Evolutionary conservation across 2,797 vertebrate species (phyloP).

Genomic region (Etheostoma perlongum): DNA sequence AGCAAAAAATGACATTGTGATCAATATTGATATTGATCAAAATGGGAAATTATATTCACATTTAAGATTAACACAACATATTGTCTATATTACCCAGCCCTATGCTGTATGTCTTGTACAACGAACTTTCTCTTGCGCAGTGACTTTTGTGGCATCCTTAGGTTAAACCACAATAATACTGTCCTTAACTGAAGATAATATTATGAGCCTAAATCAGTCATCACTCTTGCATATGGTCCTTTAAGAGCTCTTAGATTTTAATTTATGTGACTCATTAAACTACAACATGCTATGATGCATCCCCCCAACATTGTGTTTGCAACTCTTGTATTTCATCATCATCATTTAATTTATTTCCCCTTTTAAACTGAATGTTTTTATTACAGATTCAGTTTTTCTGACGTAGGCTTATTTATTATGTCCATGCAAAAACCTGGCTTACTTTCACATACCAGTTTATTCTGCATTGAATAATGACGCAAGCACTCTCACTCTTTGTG

Average conservation of each 20-base stretch:
- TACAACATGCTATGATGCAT: not conserved
- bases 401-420: not conserved
- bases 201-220: too few species aligned
- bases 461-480: not conserved
- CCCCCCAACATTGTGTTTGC: not conserved
- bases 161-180: not conserved
- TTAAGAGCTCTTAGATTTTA: not conserved
- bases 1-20: too few species aligned
- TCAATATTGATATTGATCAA: too few species aligned
- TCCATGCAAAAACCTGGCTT: not conserved
- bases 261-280: slow-evolving; percentile 1
- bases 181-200: not conserved
- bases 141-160: not conserved
- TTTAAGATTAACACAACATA: too few species aligned
- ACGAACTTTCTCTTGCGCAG: not conserved
- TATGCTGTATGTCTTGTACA: not conserved
- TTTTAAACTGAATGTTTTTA: not conserved
- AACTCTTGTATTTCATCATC: not conserved
- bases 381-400: not conserved
- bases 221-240: too few species aligned
- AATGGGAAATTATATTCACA: too few species aligned
- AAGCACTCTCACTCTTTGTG: not conserved
- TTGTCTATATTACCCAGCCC: too few species aligned
- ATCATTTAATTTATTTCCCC: slow-evolving; percentile 10
- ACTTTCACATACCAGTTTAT: not conserved